Conservation (phyloP, 2,113 vertebrate genomes). For the Perca schrenkii region DNA sequence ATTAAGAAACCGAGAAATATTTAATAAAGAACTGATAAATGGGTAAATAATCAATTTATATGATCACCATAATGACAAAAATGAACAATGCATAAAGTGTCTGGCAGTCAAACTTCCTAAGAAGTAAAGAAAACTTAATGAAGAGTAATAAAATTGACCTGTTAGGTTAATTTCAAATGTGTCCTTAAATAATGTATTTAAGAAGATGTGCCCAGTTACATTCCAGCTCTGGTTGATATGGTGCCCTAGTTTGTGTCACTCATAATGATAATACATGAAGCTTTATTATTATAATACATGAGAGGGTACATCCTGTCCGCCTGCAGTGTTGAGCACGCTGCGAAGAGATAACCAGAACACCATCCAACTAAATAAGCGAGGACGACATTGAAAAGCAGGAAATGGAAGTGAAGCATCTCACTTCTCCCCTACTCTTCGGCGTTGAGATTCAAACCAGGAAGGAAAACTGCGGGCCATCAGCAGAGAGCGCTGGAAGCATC, state of each 20-base stretch:
- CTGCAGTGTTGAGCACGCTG: background rate
- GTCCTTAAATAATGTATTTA: no score
- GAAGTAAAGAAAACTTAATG: no score
- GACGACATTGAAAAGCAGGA: background rate
- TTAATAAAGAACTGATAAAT: no score
- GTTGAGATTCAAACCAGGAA: slow-evolving; percentile 16
- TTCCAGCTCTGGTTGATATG: no score
- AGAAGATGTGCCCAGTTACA: no score
- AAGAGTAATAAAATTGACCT: no score
- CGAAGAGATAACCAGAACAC: background rate
- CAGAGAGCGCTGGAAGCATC: background rate
- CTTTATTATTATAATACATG: background rate
- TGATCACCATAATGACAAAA: no score
- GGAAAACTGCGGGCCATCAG: background rate
- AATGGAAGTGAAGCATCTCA: background rate
- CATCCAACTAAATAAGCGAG: background rate
- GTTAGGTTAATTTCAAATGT: no score
- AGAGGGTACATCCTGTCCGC: background rate
- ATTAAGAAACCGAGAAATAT: background rate
- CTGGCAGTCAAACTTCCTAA: no score
- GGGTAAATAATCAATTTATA: no score
- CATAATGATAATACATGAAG: background rate
- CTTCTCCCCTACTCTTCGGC: background rate
- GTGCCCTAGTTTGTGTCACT: background rate
- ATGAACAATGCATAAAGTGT: no score